A percentile compares a stretch with the other conserved stretches of the same genome.
phyloP scores from a whole-genome alignment of 2,113 vertebrate species.

The Plotosus lineatus region DNA sequence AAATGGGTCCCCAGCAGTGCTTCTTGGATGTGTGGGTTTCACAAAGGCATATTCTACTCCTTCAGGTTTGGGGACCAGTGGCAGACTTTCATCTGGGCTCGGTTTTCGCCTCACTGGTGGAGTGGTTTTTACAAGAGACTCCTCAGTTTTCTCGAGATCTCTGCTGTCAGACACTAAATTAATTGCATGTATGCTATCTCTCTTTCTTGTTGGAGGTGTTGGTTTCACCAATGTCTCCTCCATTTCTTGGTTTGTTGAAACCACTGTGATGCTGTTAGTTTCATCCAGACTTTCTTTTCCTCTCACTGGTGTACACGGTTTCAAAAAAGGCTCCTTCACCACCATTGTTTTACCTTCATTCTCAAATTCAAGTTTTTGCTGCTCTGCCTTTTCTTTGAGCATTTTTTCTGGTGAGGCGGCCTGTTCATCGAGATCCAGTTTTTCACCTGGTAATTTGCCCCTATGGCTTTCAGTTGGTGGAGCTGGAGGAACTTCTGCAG shows the following conservation, averaged over 20 bases:
- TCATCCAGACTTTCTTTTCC: background rate
- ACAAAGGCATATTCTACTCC: background rate
- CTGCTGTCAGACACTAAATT: background rate
- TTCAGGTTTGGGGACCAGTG: background rate
- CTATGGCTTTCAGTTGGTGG: slow-evolving; percentile 37
- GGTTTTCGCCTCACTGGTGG: slow-evolving; percentile 1
- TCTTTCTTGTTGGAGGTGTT: background rate
- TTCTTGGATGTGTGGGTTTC: slow-evolving; percentile 25
- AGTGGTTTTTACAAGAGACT: slow-evolving; percentile 4
- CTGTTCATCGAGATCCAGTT: slow-evolving; percentile 7
- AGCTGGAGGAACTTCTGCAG: slow-evolving; percentile 25
- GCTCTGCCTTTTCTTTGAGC: slow-evolving; percentile 12
- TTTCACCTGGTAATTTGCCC: slow-evolving; percentile 9
- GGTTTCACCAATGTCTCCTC: slow-evolving; percentile 1
- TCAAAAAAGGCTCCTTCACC: slow-evolving; percentile 3
- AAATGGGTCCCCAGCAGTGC: background rate
- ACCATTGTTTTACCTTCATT: too few relatives aligned
- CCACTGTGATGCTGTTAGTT: background rate
- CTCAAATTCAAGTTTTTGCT: background rate
- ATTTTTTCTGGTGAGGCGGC: slow-evolving; percentile 39
- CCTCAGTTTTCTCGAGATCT: slow-evolving; percentile 17
- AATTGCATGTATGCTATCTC: background rate
- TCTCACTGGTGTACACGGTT: slow-evolving; percentile 21
- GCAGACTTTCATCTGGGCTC: background rate
- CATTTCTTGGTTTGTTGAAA: background rate